A percentile compares a stretch with the other conserved stretches of the same genome.
Evolutionary conservation across 2,797 vertebrate species (phyloP).

Genomic region (Thamnophis elegans): DNA sequence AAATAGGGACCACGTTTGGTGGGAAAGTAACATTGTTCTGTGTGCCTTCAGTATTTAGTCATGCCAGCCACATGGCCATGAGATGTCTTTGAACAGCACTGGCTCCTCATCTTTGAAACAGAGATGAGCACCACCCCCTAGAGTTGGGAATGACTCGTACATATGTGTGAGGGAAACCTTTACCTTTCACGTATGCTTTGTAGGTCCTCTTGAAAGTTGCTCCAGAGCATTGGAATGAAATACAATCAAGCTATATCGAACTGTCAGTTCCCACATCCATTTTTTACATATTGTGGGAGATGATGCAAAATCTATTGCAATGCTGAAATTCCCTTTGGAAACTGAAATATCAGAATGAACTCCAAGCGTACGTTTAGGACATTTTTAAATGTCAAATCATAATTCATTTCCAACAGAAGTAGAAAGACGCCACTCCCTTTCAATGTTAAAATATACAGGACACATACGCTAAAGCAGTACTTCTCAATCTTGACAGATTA

Average conservation of each 20-base stretch:
- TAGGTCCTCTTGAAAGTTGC: not conserved
- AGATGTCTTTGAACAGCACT: too few relatives aligned
- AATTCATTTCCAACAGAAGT: not conserved
- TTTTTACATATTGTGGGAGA: not conserved
- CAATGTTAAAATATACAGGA: not conserved
- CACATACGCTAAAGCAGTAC: not conserved
- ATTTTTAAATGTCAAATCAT: not conserved
- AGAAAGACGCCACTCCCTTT: not conserved
- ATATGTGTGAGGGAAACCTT: too few relatives aligned
- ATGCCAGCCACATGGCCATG: too few relatives aligned
- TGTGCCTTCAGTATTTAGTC: too few relatives aligned
- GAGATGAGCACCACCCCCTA: too few relatives aligned
- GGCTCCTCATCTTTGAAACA: too few relatives aligned
- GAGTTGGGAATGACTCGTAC: too few relatives aligned
- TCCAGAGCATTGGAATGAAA: not conserved
- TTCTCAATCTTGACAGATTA: not conserved
- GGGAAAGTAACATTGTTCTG: too few relatives aligned
- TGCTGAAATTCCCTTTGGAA: not conserved
- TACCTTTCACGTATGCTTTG: not conserved
- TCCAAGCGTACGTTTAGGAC: not conserved
- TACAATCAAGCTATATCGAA: not conserved
- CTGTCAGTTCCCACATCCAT: not conserved
- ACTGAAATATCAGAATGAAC: not conserved
- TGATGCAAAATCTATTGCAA: not conserved
- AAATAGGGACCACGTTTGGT: too few relatives aligned